phyloP scores from a whole-genome alignment of 2,888 invertebrate genomes.

The Drosophila percnosoma region DNA sequence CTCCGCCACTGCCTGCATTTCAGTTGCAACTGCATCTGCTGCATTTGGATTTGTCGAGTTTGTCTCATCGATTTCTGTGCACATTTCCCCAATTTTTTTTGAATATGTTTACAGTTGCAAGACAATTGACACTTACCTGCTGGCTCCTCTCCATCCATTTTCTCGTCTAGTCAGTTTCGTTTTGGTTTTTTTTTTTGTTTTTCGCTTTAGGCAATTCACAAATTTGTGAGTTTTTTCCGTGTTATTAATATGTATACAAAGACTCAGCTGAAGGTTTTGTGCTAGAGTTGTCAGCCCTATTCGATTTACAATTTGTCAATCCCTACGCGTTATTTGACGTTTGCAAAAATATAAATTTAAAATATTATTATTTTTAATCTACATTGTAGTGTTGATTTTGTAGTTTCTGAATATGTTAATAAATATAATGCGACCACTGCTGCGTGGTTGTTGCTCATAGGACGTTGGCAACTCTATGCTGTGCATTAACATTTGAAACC shows the following conservation, averaged over 20 bases:
- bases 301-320: conserved; percentile 1
- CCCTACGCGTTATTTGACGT: background rate
- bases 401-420: background rate
- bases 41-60: conserved; percentile 19
- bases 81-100: conserved; percentile 6
- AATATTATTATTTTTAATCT: background rate
- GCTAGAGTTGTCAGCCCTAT: conserved; percentile 37
- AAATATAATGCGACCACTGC: too few species aligned
- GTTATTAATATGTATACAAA: conserved; percentile 53
- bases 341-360: background rate
- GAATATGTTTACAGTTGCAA: background rate
- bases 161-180: conserved; percentile 2
- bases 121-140: conserved; percentile 35
- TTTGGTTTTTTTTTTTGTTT: conserved; percentile 1
- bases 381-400: background rate
- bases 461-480: conserved; percentile 28
- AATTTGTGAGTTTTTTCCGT: conserved; percentile 21
- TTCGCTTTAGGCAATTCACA: background rate
- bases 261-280: conserved; percentile 47
- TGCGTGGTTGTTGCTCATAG: conserved; percentile 13
- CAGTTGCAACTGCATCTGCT: conserved; percentile 6
- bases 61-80: conserved; percentile 56
- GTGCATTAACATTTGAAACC: conserved; percentile 25
- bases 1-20: conserved; percentile 22
- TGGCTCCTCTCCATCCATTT: conserved; percentile 69